Percentiles rank a stretch among this genome's conserved stretches.
Conservation (phyloP, 2,888 invertebrate genomes). For the Megaustenia siamemsis region DNA sequence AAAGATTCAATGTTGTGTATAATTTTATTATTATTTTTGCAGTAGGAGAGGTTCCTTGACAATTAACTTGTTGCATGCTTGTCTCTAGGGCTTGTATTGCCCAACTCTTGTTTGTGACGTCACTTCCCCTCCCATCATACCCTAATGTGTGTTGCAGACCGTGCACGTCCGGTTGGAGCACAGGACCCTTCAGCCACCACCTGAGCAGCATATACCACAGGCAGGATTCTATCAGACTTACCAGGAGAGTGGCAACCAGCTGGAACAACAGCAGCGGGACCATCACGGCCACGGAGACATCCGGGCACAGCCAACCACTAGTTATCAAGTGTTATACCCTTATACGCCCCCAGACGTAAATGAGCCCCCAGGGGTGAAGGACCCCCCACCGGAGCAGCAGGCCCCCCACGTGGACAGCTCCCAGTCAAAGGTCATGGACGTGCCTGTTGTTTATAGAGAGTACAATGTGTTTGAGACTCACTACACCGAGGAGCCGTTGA, state of each 20-base stretch:
- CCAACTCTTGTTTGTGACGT: not conserved
- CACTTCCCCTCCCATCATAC: conserved; percentile 51
- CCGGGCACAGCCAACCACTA: conserved; percentile 44
- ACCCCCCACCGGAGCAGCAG: not conserved
- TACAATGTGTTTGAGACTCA: conserved; percentile 61
- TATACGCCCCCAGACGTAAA: conserved; percentile 63
- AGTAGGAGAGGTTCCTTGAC: no score
- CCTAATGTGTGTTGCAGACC: conserved; percentile 56
- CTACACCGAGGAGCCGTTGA: conserved; percentile 65
- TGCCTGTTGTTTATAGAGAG: conserved; percentile 54
- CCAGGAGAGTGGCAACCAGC: conserved; percentile 3
- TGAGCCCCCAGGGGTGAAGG: conserved; percentile 51
- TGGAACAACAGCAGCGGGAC: not conserved
- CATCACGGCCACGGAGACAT: conserved; percentile 46
- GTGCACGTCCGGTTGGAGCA: conserved; percentile 51
- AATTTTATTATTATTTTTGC: no score
- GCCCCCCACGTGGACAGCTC: not conserved
- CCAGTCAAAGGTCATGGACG: conserved; percentile 43
- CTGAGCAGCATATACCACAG: conserved; percentile 7
- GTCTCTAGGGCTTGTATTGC: not conserved
- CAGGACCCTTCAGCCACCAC: conserved; percentile 23
- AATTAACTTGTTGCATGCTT: not conserved
- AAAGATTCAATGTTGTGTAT: no score
- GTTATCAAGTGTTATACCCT: conserved; percentile 61
- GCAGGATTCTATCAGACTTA: not conserved